These are phyloP conservation scores for Lymantria dispar DNA, from an alignment of 2,888 invertebrate genomes.

Conservation along the genomic window DNA sequence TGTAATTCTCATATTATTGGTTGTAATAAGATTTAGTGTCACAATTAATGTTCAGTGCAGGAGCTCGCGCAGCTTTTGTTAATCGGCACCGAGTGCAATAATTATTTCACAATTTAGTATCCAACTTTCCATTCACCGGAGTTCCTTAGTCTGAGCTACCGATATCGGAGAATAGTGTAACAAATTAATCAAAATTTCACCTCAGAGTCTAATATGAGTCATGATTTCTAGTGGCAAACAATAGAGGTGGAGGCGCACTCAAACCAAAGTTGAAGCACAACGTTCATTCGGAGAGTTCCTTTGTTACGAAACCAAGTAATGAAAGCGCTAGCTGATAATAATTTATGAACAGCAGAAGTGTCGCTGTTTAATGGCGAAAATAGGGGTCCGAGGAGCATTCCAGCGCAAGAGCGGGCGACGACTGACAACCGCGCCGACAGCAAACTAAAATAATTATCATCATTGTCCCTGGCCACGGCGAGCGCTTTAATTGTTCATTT, in stretches of 20 bases:
- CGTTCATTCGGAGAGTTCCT: slow-evolving; percentile 74
- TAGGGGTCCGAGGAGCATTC: slow-evolving; percentile 75
- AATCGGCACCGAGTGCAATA: slow-evolving; percentile 47
- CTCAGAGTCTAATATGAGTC: slow-evolving; percentile 75
- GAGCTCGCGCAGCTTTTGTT: slow-evolving; percentile 24
- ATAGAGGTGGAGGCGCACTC: slow-evolving; percentile 65
- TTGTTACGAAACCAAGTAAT: slow-evolving; percentile 77
- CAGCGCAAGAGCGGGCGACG: slow-evolving; percentile 55
- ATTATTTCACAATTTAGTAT: slow-evolving; percentile 49
- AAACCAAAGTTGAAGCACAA: slow-evolving; percentile 77
- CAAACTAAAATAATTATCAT: slow-evolving; percentile 83
- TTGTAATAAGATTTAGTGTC: too few relatives aligned
- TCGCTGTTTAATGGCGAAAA: slow-evolving; percentile 77
- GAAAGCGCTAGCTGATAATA: slow-evolving; percentile 80
- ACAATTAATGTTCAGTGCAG: not conserved
- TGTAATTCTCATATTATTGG: too few relatives aligned
- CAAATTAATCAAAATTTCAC: slow-evolving; percentile 81
- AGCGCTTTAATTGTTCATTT: slow-evolving; percentile 82
- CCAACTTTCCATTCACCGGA: slow-evolving; percentile 53
- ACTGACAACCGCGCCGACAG: slow-evolving; percentile 75
- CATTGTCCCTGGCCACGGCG: slow-evolving; percentile 78
- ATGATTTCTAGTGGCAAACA: slow-evolving; percentile 70
- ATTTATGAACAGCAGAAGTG: slow-evolving; percentile 82
- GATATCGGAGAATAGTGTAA: slow-evolving; percentile 69
- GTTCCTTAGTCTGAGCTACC: slow-evolving; percentile 53